Evolutionary conservation across 2,888 invertebrate genomes (phyloP), one percentile per base, ranked within the genome.

Genomic region (Eutolmus rufibarbis): DNA sequence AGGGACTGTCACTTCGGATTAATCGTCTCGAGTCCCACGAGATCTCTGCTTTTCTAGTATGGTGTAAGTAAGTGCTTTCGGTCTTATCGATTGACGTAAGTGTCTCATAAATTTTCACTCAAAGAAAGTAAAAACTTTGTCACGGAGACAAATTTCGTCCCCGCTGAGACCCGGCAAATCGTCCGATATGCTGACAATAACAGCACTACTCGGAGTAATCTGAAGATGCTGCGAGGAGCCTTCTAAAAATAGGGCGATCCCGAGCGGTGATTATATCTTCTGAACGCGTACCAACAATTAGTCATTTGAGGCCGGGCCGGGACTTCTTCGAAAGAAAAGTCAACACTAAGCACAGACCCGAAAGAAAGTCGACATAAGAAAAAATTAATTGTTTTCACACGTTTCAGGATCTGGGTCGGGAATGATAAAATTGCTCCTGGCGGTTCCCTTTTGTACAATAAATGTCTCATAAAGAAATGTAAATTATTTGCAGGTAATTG

Each of bases 41-140:
- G 76, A 37, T 86, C 76, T 37, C 31, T 74, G 56, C 57, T 86
- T 46, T 46, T 56, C 23, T 74, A 23, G 14, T 14, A 46, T 46
- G 43, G 56, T 77, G 57, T 86, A 77, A 46, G 74, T 74, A 74
- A 77, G 77, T 86, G 76, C 86, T 86, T 31, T 76, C 57, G 77
- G 86, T 37, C 76, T 79, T 86, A 86, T 86, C 86, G 74, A 86
- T 86, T 86, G 79, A 79, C 46, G 78, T 86, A 79, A 86, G 79
- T 86, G 74, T 28, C 57, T 79, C 78, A 86, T 86, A 86, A 86
- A 79, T 86, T 78, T 86, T 79, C 79, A 86, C 79, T 86, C 77
- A 77, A 76, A 56, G 51, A 86, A 86, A 86, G 85, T 85, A 85
- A 85, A 85, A 85, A 85, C 85, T 85, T 82, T 85, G 85, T 74